Percentiles rank a stretch among this genome's conserved stretches.
Evolutionary conservation across 2,888 invertebrate genomes (phyloP).

Genomic region (Vandiemenella viatica): DNA sequence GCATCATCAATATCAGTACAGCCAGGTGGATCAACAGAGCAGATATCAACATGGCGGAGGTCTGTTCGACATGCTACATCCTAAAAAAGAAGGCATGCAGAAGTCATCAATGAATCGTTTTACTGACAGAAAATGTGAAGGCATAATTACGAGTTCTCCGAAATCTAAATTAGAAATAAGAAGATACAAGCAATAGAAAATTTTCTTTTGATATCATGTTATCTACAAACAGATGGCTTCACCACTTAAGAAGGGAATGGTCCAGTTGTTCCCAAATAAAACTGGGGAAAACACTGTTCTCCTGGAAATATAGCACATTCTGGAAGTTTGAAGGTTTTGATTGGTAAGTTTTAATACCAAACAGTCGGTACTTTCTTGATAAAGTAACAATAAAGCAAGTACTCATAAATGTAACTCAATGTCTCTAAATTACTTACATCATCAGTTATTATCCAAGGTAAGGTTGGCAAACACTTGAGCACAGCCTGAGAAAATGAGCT

Average conservation of each 20-base stretch:
- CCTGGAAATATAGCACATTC: too few species aligned
- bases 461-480: constrained; percentile 71
- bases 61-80: constrained; percentile 67
- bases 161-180: too few species aligned
- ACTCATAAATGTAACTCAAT: not conserved
- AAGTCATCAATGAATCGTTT: constrained; percentile 1
- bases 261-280: too few species aligned
- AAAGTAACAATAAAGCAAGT: not conserved
- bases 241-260: too few species aligned
- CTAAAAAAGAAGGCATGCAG: constrained; percentile 28
- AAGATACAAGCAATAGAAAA: too few species aligned
- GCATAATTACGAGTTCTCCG: too few species aligned
- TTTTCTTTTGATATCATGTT: too few species aligned
- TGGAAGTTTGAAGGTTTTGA: not conserved
- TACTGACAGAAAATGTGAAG: not conserved
- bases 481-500: constrained; percentile 90
- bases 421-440: constrained; percentile 47
- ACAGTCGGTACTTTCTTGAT: not conserved
- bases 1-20: constrained; percentile 99
- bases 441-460: constrained; percentile 79
- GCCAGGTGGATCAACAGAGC: constrained; percentile 95
- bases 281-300: too few species aligned
- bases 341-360: not conserved
- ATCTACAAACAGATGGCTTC: too few species aligned
- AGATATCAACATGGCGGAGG: constrained; percentile 69